Base-by-base conservation (phyloP, 2,797 vertebrate species). In the Enteromius viviparus region DNA sequence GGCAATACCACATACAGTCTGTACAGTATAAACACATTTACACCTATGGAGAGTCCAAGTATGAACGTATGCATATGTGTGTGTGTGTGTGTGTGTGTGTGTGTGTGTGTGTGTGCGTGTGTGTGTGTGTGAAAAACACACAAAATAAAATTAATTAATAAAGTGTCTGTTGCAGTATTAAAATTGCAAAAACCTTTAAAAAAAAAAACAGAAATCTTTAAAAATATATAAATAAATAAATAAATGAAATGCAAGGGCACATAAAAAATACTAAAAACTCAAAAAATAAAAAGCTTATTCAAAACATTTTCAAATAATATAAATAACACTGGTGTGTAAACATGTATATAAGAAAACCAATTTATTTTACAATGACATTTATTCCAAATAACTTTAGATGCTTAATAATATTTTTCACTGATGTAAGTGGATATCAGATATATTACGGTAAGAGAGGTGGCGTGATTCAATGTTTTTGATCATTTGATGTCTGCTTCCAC, bases 141-240 rank as follows among this genome's bases (percentile, higher is more conserved):
- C 34, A 40, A n/a, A 6, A 76, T 80, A 17, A 53, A 82, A 86
- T 17, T 84, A 6, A 60, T 11, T 17, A 12, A 60, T 17, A 64
- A 53, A 19, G 3, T 21, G 3, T 65, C 8, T 23, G 40, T 9
- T 26, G 68, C n/a, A 70, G 12, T 47, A 70, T 6, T 47, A 45
- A 45, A 45, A 23, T 42, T 0, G 7, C 11, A 40, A 69, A 37
- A 1, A 34, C 34, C 34, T 34, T 34, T 4, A 37, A 37, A 37
- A 37, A 37, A 37, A 34, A 34, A 34, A 65, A 10, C 11, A 40
- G 8, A 66, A 66, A 11, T 26, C 12, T 26, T 5, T 34, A 14
- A 12, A 62, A 62, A 19, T n/a, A 55, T 21, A 19, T 9, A 9
- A 55, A 55, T 21, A 64, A 32, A 12, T 12, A 7, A 62, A 62